These are phyloP conservation scores for Myrmecophaga tridactyla DNA, from an alignment of 2,113 vertebrate genomes.

Conservation along the genomic window DNA sequence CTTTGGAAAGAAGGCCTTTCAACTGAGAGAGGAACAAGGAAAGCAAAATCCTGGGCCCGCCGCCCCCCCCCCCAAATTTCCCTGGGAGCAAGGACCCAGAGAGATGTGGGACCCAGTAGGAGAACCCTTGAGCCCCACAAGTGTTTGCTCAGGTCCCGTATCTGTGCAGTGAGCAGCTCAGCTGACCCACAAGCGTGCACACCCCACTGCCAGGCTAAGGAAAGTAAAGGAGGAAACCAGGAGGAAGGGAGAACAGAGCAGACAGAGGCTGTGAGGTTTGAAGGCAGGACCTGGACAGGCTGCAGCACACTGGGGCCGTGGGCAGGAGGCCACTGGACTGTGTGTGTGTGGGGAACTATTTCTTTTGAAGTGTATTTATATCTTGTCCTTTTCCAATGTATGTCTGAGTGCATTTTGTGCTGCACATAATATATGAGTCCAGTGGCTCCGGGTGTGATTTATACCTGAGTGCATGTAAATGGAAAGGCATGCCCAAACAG, in stretches of 20 bases:
- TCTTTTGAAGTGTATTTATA: neutral
- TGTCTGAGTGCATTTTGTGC: neutral
- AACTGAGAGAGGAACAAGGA: neutral
- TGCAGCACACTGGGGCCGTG: neutral
- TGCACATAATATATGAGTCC: neutral
- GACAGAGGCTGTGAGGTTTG: neutral
- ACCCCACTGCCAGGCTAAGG: neutral
- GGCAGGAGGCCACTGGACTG: neutral
- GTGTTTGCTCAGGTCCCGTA: too few relatives aligned
- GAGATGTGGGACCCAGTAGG: neutral
- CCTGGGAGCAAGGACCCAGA: neutral
- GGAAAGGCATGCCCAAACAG: conserved; percentile 37
- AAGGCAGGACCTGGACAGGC: neutral
- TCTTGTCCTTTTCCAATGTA: neutral
- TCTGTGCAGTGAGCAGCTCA: neutral
- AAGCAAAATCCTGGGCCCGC: neutral
- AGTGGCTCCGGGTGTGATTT: neutral
- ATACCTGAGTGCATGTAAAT: neutral
- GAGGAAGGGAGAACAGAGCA: neutral
- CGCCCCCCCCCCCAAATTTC: too few relatives aligned
- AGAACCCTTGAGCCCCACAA: neutral
- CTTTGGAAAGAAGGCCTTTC: neutral
- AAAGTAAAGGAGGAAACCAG: neutral
- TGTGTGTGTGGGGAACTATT: neutral
- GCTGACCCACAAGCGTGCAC: neutral